phyloP scores from a whole-genome alignment of 2,797 vertebrate genomes.

The Centroberyx gerrardi region DNA sequence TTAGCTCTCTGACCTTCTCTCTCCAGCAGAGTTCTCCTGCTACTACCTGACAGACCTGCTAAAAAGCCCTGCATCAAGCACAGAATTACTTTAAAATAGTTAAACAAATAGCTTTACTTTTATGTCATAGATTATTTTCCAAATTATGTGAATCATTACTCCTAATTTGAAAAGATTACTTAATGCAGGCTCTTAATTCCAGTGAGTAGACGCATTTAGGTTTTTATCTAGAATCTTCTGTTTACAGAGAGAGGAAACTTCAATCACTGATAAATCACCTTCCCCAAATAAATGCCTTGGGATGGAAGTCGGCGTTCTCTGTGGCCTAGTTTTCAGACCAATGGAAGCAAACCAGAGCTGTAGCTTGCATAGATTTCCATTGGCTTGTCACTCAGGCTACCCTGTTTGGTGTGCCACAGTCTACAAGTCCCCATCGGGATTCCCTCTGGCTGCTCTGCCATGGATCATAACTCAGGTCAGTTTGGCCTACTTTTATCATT shows the following conservation, averaged over 20 bases:
- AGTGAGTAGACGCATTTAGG: no score
- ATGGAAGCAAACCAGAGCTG: neutral
- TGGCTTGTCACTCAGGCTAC: neutral
- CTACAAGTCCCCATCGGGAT: neutral
- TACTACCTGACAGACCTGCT: no score
- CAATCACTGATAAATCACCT: neutral
- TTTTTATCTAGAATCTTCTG: neutral
- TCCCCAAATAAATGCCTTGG: neutral
- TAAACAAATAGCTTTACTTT: no score
- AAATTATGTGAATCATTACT: no score
- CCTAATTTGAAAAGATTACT: no score
- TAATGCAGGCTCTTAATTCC: no score
- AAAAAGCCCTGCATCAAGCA: no score
- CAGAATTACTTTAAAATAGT: no score
- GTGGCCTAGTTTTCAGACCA: neutral
- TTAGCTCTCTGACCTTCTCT: neutral
- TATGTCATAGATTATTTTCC: no score
- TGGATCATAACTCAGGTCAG: neutral
- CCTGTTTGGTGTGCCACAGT: neutral
- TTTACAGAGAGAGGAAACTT: neutral
- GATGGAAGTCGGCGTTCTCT: neutral
- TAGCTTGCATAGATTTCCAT: neutral
- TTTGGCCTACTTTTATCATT: constrained; percentile 1
- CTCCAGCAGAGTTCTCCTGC: no score
- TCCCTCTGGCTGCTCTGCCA: neutral